Percentiles rank a stretch among this genome's conserved stretches.
These are phyloP conservation scores for Thermophis baileyi DNA, from an alignment of 2,113 vertebrate species.

Conservation along the genomic window DNA sequence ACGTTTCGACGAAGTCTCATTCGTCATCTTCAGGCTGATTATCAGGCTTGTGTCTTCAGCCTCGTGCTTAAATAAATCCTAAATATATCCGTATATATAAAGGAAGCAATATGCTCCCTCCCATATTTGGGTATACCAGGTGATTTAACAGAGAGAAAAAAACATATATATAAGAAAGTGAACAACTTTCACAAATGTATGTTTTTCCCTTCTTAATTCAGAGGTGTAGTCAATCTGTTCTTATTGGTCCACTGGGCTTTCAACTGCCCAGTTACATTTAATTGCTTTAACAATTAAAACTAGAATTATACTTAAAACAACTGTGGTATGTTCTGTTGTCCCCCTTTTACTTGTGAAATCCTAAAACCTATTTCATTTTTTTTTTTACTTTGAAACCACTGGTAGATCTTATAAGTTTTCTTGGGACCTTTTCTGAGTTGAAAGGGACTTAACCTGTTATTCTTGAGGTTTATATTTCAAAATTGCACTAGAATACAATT, in stretches of 20 bases:
- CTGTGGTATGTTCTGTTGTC: not conserved
- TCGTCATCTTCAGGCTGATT: too few relatives aligned
- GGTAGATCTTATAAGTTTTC: not conserved
- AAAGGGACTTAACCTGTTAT: not conserved
- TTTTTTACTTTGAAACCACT: not conserved
- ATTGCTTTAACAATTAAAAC: conserved; percentile 17
- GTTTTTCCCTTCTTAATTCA: not conserved
- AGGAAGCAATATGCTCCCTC: too few relatives aligned
- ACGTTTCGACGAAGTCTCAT: too few relatives aligned
- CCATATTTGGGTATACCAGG: too few relatives aligned
- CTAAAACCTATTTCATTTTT: not conserved
- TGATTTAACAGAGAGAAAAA: too few relatives aligned
- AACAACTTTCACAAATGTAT: not conserved
- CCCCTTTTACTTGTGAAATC: not conserved
- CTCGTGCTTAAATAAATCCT: too few relatives aligned
- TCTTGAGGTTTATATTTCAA: not conserved
- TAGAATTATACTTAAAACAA: not conserved
- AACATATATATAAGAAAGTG: too few relatives aligned
- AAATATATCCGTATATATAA: too few relatives aligned
- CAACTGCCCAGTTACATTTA: conserved; percentile 9
- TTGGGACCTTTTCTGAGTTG: not conserved
- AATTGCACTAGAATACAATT: not conserved
- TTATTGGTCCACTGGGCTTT: not conserved
- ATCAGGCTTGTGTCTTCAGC: too few relatives aligned
- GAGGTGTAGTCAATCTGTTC: not conserved